Base-by-base conservation (phyloP, 2,113 vertebrate genomes). In the Ondatra zibethicus region DNA sequence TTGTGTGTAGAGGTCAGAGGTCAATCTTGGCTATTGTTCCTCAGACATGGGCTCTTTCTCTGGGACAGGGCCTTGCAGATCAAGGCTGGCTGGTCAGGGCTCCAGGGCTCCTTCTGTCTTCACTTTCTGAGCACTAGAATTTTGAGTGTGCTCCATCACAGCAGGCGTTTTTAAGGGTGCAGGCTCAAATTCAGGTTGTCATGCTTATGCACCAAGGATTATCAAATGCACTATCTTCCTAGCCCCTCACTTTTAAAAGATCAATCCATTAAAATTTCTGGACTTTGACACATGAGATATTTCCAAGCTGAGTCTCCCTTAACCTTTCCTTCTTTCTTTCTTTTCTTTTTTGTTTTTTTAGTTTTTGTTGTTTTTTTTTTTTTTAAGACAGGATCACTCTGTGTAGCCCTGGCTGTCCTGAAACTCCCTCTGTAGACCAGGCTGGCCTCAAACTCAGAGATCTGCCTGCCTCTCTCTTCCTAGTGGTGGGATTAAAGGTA, bases 181-280 rank as follows among this genome's bases (percentile, higher is more conserved):
- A 63, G 58, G 39, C 31, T 42, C 61, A 45, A 45, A 85, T 17
- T 31, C 14, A 66, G 39, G 39, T 33, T 47, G 58, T 42, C 27
- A 33, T 66, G 39, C 2, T 29, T 86, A 86, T 33, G 16, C 4
- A 33, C 58, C 58, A 45, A 31, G 14, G 11, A 36, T 61, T 58
- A 39, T 6, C 21, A 39, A 45, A 33, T 36, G 58, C 39, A 42
- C 39, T 13, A 39, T 42, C 58, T 31, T 45, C 39, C 27, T 27
- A 63, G 25, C 4, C 1, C 21, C 63, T 70, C 85, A 70, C 23
- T 93, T 94, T 94, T 94, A 89, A 96, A 89, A 95, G 73, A 80
- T 27, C 78, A 16, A 75, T 36, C 42, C 58, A 84, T 85, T 85
- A 90, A 27, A 84, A 92, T 89, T 81, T 93, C 87, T 81, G 19